Percentiles rank a stretch among this genome's conserved stretches.
These are phyloP conservation scores for Axis porcinus DNA, from an alignment of 2,113 vertebrate species.

Conservation along the genomic window DNA sequence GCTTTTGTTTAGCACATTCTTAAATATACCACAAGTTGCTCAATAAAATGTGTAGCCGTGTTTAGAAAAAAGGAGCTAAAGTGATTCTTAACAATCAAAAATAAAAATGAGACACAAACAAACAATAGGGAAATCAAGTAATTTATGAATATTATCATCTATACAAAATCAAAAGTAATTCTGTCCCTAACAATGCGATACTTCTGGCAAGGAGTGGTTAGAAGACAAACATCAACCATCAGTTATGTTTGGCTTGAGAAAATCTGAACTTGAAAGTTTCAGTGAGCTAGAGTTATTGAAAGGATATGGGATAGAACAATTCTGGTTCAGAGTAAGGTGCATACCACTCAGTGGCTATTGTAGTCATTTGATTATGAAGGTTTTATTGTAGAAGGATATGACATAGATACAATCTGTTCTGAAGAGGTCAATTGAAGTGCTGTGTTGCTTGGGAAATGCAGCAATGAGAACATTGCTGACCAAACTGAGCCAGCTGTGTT, in stretches of 20 bases:
- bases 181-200: background rate
- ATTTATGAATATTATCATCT: background rate
- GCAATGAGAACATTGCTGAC: slow-evolving; percentile 7
- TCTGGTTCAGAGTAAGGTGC: background rate
- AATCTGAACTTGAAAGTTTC: background rate
- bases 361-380: slow-evolving; percentile 30
- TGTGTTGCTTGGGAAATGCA: slow-evolving; percentile 36
- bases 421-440: slow-evolving; percentile 32
- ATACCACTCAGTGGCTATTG: background rate
- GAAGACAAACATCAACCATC: background rate
- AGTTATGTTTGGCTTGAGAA: background rate
- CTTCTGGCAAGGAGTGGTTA: background rate
- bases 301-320: background rate
- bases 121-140: background rate
- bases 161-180: background rate
- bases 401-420: slow-evolving; percentile 11
- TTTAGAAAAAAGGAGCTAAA: background rate
- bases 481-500: slow-evolving; percentile 52
- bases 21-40: background rate
- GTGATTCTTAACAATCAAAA: background rate
- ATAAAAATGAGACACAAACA: background rate
- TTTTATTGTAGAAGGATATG: slow-evolving; percentile 29
- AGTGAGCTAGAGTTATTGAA: background rate
- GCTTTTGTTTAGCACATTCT: background rate
- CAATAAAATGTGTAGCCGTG: background rate